Percentiles rank a stretch among this genome's conserved stretches.
Conservation (phyloP, 2,797 vertebrate species). For the Cichlasoma orientale region DNA sequence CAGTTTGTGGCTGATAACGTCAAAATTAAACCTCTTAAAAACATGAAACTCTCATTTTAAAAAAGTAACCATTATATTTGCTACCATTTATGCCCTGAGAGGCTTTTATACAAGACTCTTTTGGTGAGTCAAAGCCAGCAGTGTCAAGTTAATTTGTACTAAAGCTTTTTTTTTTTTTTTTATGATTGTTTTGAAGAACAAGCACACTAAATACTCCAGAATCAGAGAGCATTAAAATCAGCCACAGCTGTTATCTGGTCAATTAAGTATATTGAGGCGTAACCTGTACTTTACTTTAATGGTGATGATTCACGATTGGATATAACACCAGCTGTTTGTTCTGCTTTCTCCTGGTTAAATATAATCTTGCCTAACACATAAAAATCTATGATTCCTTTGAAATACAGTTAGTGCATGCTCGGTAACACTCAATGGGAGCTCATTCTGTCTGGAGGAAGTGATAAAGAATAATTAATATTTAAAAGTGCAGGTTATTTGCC, state of each 20-base stretch:
- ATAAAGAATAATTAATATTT: constrained; percentile 26
- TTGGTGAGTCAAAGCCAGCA: not conserved
- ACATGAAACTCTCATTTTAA: not conserved
- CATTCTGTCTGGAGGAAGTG: constrained; percentile 20
- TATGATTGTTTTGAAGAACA: not conserved
- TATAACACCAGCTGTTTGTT: constrained; percentile 40
- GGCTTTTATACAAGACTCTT: not conserved
- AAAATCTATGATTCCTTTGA: not conserved
- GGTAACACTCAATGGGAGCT: constrained; percentile 41
- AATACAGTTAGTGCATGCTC: constrained; percentile 8
- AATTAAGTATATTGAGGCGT: constrained; percentile 25
- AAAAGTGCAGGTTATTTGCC: constrained; percentile 15
- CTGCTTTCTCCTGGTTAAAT: constrained; percentile 10
- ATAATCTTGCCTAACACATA: constrained; percentile 5
- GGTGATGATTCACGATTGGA: constrained; percentile 10
- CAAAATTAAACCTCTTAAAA: not conserved
- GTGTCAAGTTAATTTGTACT: not conserved
- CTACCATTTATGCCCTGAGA: not conserved
- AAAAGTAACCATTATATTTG: not conserved
- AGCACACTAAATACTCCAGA: not conserved
- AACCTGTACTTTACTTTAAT: constrained; percentile 16
- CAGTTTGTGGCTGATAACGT: not conserved
- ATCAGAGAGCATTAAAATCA: not conserved
- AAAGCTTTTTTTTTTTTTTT: not conserved
- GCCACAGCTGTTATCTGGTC: constrained; percentile 7